A percentile compares a stretch with the other conserved stretches of the same genome.
Conservation (phyloP, 2,797 vertebrate species). For the Astyanax mexicanus region DNA sequence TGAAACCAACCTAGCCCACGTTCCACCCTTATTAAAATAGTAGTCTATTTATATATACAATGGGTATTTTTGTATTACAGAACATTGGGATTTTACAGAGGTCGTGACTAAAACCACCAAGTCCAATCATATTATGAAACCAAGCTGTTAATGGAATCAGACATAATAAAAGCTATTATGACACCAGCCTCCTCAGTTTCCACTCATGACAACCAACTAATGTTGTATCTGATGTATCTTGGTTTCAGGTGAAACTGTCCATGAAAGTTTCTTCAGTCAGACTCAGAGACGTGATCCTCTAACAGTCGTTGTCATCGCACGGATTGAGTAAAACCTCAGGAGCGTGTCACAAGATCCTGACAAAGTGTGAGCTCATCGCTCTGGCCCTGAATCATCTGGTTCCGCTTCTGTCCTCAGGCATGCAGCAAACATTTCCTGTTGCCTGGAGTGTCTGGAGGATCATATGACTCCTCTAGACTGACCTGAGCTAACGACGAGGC, state of each 20-base stretch:
- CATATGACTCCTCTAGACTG: conserved; percentile 4
- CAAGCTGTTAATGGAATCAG: neutral
- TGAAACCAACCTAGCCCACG: too few species aligned
- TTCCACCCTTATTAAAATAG: too few species aligned
- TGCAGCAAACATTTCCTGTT: conserved; percentile 1
- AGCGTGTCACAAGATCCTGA: conserved; percentile 24
- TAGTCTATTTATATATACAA: too few species aligned
- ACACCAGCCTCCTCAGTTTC: too few species aligned
- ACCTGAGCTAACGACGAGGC: neutral
- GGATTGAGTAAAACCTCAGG: neutral
- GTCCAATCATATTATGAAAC: neutral
- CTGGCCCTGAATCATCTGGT: conserved; percentile 13
- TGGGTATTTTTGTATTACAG: too few species aligned
- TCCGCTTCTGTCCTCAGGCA: conserved; percentile 12
- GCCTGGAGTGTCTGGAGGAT: conserved; percentile 21
- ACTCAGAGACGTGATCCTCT: neutral
- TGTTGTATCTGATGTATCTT: neutral
- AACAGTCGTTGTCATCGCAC: neutral
- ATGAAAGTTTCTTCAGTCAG: neutral
- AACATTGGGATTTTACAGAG: neutral
- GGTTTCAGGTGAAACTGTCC: neutral
- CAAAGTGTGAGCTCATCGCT: conserved; percentile 1
- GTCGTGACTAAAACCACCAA: neutral
- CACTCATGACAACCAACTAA: neutral
- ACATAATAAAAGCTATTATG: too few species aligned